A percentile compares a stretch with the other conserved stretches of the same genome.
These are phyloP conservation scores for Phallusia fumigata DNA, from an alignment of 23 tunicate genomes.

Conservation along the genomic window DNA sequence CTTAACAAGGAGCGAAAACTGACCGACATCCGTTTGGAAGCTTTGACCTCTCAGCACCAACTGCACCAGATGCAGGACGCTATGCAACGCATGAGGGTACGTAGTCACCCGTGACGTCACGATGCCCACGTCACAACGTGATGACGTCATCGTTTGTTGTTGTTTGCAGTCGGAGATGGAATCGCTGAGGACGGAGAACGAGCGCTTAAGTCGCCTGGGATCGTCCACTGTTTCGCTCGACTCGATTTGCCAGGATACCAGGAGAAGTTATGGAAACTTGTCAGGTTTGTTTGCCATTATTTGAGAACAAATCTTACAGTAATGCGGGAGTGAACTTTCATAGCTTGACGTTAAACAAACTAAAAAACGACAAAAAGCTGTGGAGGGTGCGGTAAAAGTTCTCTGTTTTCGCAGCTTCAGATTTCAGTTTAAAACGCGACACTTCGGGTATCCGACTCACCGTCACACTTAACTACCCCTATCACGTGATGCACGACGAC, in stretches of 20 bases:
- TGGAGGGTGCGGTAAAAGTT: too few species aligned
- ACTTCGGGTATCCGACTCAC: conserved; percentile 21
- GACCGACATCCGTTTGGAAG: conserved; percentile 82
- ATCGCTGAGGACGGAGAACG: conserved; percentile 65
- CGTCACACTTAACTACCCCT: conserved; percentile 34
- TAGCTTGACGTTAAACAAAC: too few species aligned
- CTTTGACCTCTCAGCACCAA: conserved; percentile 84
- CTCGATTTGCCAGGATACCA: not conserved
- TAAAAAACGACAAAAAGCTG: too few species aligned
- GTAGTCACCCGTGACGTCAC: not conserved
- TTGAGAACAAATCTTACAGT: too few species aligned
- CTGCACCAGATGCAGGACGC: conserved; percentile 88
- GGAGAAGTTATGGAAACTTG: not conserved
- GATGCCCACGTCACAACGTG: not conserved
- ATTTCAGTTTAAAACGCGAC: not conserved
- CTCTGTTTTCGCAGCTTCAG: not conserved
- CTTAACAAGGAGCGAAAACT: conserved; percentile 69
- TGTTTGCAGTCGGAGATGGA: conserved; percentile 70
- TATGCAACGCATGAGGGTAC: conserved; percentile 78
- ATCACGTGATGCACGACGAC: conserved; percentile 53
- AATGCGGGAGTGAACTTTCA: too few species aligned
- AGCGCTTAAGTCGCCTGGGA: conserved; percentile 61
- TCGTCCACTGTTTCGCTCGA: conserved; percentile 46
- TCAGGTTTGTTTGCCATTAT: not conserved
- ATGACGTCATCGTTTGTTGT: not conserved